These are phyloP conservation scores for Limnothrissa miodon DNA, from an alignment of 2,113 vertebrate genomes.

Conservation along the genomic window DNA sequence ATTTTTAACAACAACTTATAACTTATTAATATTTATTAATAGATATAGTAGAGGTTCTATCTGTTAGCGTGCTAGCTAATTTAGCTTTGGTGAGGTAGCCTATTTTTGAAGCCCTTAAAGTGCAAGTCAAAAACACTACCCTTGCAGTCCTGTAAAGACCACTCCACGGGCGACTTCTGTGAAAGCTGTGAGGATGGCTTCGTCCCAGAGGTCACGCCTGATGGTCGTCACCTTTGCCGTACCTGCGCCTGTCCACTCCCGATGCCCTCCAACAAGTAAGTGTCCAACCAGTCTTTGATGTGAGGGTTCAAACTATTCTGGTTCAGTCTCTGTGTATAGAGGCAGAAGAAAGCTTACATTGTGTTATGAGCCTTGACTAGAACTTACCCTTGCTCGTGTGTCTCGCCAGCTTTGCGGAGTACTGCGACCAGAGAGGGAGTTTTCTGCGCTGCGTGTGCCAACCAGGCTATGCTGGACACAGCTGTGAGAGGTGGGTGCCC, in stretches of 20 bases:
- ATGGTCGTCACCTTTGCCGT: slow-evolving; percentile 68
- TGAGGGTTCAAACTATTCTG: neutral
- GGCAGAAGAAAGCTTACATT: neutral
- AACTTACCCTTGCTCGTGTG: slow-evolving; percentile 45
- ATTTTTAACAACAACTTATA: too few relatives aligned
- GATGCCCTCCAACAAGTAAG: slow-evolving; percentile 80
- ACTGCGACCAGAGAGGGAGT: slow-evolving; percentile 79
- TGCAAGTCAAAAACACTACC: too few relatives aligned
- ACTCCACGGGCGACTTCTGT: slow-evolving; percentile 87
- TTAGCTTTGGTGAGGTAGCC: too few relatives aligned
- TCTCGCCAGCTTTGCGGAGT: slow-evolving; percentile 81
- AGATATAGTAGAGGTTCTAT: neutral
- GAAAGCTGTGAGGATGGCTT: slow-evolving; percentile 86
- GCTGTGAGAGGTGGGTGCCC: slow-evolving; percentile 88
- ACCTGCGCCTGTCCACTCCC: slow-evolving; percentile 89
- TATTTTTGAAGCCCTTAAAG: too few relatives aligned
- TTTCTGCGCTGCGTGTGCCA: slow-evolving; percentile 84
- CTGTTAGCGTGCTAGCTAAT: too few relatives aligned
- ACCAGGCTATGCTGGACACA: slow-evolving; percentile 87
- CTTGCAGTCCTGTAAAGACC: slow-evolving; percentile 80
- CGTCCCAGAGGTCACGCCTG: slow-evolving; percentile 60
- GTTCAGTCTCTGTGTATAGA: neutral
- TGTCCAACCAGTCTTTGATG: neutral
- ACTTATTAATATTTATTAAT: too few relatives aligned
- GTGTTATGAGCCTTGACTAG: slow-evolving; percentile 20